Base-by-base conservation (phyloP, 2,113 vertebrate genomes). In the Anseranas semipalmata region DNA sequence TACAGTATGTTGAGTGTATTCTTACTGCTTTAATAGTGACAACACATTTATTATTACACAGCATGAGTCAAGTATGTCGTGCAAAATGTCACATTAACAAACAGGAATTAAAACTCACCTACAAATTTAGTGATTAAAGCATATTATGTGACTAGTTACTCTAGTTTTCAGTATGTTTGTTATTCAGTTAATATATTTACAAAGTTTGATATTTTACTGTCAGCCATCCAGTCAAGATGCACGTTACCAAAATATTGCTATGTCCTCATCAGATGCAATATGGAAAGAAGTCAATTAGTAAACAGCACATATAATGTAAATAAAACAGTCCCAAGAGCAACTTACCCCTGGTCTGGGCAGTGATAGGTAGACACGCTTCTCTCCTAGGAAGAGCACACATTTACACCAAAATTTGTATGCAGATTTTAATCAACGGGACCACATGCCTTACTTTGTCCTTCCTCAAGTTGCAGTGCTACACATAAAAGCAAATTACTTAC, bases 261-360 rank as follows among this genome's bases (percentile, higher is more conserved):
- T 7, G 21, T 37, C 20, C 20, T 67, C 19, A 27, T 33, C 8
- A 35, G 21, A 7, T 53, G 35, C 17, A 37, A 81, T 32, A 63
- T 0, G 10, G n/a, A 37, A 87, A 28, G n/a, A 43, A 60, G 52
- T 27, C 24, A 68, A 15, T 68, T 9, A 75, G 43, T 45, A 71
- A 75, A 59, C 1, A 82, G 46, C 33, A 52, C 22, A 68, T 55
- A 24, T 2, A 28, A 63, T 28, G 20, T 24, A 75, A 91, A 71
- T 8, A 39, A 22, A 82, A 60, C 18, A 62, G 43, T 76, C 16
- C 22, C 18, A 48, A 93, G 55, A 81, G 58, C 43, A 91, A 99
- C 99, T 99, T 98, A 99, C 99, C 98, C 98, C 98, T 66, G 99
- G 98, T 98, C 99, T 99, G 78, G 99, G 99, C 88, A 99, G 98